Base-by-base conservation (phyloP, 2,113 vertebrate species). In the Hippocampus mohnikei region DNA sequence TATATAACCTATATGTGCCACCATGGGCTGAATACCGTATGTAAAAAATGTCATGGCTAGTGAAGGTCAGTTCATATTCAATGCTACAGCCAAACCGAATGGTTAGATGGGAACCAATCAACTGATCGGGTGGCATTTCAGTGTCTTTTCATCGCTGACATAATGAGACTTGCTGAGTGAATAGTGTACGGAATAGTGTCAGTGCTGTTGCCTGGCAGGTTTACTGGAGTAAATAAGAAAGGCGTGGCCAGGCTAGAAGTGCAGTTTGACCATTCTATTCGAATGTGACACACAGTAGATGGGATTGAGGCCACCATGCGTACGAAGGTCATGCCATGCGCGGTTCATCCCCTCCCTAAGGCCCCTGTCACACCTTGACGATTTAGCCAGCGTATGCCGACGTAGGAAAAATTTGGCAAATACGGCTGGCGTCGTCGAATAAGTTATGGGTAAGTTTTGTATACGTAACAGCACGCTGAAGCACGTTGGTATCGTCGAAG, bases 21-120 rank as follows among this genome's bases (percentile, higher is more conserved):
- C 56, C 56, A 7, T 27, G 56, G 12, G 25, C 55, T 13, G 55
- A 60, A 25, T 59, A 37, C 0, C 33, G 33, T 37, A 40, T 65
- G 21, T 27, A 1, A 15, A 18, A 25, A 25, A 65, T 65, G 41
- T 23, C n/a, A 42, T 42, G 21, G 21, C n/a, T 44, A 12, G 13
- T 25, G 41, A 65, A 5, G 44, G 62, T 65, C 41, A 65, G 11
- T 27, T 44, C 63, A 46, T 27, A 65, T 65, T 65, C 23, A 65
- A 65, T 5, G 10, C 7, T 44, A 46, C 63, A 25, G 63, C 40
- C 1, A 13, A 27, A 65, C 41, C 8, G 7, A 65, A 27, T 27
- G 63, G 63, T 65, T 65, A 65, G 12, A 21, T 62, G 8, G 20
- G 20, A 62, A 41, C 8, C 16, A 62, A 62, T 20, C 18, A 40